Conservation (phyloP, 2,797 vertebrate species). For the Oryzias sinensis region DNA sequence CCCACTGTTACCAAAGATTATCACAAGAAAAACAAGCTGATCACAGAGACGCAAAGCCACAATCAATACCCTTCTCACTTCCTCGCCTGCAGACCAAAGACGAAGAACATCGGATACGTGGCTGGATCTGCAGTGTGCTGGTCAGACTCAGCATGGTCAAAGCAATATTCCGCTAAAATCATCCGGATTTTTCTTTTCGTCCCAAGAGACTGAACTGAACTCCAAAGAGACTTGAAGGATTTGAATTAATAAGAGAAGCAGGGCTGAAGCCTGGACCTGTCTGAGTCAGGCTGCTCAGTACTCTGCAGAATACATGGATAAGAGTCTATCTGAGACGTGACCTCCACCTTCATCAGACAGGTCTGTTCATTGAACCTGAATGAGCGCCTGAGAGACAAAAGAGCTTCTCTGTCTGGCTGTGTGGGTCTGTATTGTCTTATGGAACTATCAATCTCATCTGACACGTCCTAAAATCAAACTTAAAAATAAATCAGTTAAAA, state of each 20-base stretch:
- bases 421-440: constrained; percentile 28
- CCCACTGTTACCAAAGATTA: constrained; percentile 35
- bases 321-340: constrained; percentile 34
- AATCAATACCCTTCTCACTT: constrained; percentile 31
- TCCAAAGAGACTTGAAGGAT: constrained; percentile 42
- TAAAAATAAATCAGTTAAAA: not conserved
- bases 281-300: constrained; percentile 38
- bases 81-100: constrained; percentile 1
- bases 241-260: constrained; percentile 55
- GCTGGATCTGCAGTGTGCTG: constrained; percentile 21
- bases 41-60: constrained; percentile 21
- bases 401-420: constrained; percentile 22
- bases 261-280: constrained; percentile 43
- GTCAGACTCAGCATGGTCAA: constrained; percentile 26
- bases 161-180: constrained; percentile 38
- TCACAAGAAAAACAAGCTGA: constrained; percentile 44
- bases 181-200: constrained; percentile 27
- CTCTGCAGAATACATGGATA: constrained; percentile 50
- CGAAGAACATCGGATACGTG: constrained; percentile 23
- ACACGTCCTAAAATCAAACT: constrained; percentile 5
- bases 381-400: constrained; percentile 49
- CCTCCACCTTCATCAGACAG: constrained; percentile 55
- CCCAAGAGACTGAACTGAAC: constrained; percentile 21
- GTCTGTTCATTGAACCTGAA: constrained; percentile 52
- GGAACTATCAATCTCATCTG: constrained; percentile 16